A percentile compares a stretch with the other conserved stretches of the same genome.
phyloP scores from a whole-genome alignment of 2,888 invertebrate genomes.

The Mesorhabditis belari region DNA sequence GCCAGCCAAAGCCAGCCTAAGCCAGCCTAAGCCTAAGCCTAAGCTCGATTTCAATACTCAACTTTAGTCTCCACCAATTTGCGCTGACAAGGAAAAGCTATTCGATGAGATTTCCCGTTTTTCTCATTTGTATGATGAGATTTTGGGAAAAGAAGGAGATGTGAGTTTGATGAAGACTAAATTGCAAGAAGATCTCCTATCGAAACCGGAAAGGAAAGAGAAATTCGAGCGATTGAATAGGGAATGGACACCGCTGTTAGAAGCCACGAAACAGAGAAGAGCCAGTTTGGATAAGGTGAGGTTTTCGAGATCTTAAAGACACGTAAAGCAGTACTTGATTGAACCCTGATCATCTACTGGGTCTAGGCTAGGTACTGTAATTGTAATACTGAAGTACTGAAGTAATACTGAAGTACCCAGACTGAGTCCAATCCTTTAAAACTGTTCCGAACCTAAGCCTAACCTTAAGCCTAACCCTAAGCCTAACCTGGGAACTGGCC shows the following conservation, averaged over 20 bases:
- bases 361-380: too few relatives aligned
- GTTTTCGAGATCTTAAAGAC: too few relatives aligned
- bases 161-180: constrained; percentile 60
- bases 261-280: constrained; percentile 71
- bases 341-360: too few relatives aligned
- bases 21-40: too few relatives aligned
- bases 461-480: too few relatives aligned
- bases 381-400: too few relatives aligned
- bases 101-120: constrained; percentile 65
- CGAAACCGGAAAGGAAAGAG: constrained; percentile 60
- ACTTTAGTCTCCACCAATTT: constrained; percentile 60
- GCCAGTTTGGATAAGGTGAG: constrained; percentile 25
- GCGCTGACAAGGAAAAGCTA: constrained; percentile 75
- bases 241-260: constrained; percentile 83
- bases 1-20: too few relatives aligned
- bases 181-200: constrained; percentile 53
- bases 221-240: constrained; percentile 81
- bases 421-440: too few relatives aligned
- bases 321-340: neutral
- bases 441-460: too few relatives aligned
- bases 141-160: constrained; percentile 83
- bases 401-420: too few relatives aligned
- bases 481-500: too few relatives aligned
- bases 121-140: constrained; percentile 75
- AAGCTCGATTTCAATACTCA: constrained; percentile 16